Evolutionary conservation across 2,113 vertebrate species (phyloP).

Genomic region (Amblyopsis rosae): DNA sequence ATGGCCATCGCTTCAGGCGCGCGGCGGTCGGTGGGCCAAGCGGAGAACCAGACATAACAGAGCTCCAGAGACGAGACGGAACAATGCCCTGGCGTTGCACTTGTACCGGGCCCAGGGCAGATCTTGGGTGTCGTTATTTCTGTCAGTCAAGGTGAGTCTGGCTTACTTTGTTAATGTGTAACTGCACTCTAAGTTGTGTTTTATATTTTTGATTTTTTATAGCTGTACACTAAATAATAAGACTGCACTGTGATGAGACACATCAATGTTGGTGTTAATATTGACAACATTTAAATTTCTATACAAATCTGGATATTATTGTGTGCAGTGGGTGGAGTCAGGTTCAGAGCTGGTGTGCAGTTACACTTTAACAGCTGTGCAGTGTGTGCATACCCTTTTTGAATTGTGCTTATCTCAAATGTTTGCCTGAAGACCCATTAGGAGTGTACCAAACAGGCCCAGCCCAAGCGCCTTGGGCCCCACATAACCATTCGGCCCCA

Average conservation of each 20-base stretch:
- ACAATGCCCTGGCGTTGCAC: constrained; percentile 52
- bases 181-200: no score
- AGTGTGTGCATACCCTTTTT: background rate
- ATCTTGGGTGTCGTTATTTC: constrained; percentile 59
- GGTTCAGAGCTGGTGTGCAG: no score
- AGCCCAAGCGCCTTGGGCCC: constrained; percentile 26
- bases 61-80: background rate
- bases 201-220: no score
- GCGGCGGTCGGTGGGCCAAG: constrained; percentile 24
- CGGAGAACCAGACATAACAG: background rate
- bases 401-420: constrained; percentile 2
- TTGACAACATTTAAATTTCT: no score
- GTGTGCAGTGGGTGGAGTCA: no score
- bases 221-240: no score
- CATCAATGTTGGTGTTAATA: no score
- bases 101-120: constrained; percentile 44
- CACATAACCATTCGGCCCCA: background rate
- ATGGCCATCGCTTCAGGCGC: constrained; percentile 62
- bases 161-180: no score
- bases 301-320: no score
- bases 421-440: constrained; percentile 33
- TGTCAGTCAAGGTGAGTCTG: constrained; percentile 62
- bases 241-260: no score
- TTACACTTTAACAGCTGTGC: background rate
- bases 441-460: constrained; percentile 26